These are phyloP conservation scores for Lissonota sp. DNA, from an alignment of 2,888 invertebrate genomes.

Conservation along the genomic window DNA sequence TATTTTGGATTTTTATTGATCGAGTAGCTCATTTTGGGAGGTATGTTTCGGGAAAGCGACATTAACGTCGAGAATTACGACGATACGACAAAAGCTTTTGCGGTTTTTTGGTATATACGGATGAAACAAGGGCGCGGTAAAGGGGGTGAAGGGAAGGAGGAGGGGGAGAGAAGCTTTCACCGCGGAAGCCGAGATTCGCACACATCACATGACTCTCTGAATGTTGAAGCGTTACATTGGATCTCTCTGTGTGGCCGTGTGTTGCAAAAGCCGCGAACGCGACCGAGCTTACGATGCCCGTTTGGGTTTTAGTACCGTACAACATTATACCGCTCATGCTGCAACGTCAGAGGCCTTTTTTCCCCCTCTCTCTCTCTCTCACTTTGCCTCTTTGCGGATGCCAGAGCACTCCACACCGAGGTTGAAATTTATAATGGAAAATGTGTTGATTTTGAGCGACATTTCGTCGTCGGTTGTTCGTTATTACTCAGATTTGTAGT, in stretches of 20 bases:
- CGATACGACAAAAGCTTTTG: slow-evolving; percentile 47
- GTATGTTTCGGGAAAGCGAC: too few relatives aligned
- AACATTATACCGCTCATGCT: neutral
- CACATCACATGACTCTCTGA: slow-evolving; percentile 48
- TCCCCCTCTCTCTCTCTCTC: too few relatives aligned
- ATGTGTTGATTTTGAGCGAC: neutral
- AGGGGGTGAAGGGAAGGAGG: neutral
- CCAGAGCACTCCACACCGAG: neutral
- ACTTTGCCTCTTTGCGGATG: slow-evolving; percentile 25
- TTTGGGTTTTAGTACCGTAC: slow-evolving; percentile 24
- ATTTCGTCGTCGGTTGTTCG: neutral
- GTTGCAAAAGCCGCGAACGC: slow-evolving; percentile 36
- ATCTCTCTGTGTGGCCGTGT: slow-evolving; percentile 8
- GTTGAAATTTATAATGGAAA: slow-evolving; percentile 12
- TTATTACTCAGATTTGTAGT: neutral
- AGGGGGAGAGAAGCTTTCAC: slow-evolving; percentile 43
- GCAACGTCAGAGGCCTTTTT: too few relatives aligned
- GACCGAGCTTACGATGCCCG: slow-evolving; percentile 43
- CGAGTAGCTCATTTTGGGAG: too few relatives aligned
- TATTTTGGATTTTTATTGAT: too few relatives aligned
- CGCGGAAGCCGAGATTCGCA: slow-evolving; percentile 40
- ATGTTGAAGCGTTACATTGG: slow-evolving; percentile 45
- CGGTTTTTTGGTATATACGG: slow-evolving; percentile 24
- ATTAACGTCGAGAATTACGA: neutral
- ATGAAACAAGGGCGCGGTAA: neutral